Percentiles rank a stretch among this genome's conserved stretches.
These are phyloP conservation scores for Eledona agricola DNA, from an alignment of 2,888 invertebrate genomes.

Conservation along the genomic window DNA sequence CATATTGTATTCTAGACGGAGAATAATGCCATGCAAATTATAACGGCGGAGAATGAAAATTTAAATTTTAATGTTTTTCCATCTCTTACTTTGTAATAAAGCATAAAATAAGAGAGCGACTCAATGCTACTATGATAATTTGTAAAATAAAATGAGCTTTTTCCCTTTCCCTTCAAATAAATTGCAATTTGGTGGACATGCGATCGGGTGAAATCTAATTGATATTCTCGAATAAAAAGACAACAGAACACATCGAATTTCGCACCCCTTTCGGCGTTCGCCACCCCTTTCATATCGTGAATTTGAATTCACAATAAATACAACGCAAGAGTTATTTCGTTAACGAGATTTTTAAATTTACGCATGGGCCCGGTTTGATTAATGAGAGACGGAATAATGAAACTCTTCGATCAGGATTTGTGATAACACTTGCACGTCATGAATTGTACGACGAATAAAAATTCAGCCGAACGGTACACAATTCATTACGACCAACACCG, in stretches of 20 bases:
- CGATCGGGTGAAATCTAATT: conserved; percentile 23
- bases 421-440: conserved; percentile 56
- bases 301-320: conserved; percentile 60
- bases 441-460: conserved; percentile 45
- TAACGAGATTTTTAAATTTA: conserved; percentile 61
- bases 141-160: conserved; percentile 38
- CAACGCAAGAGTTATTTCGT: conserved; percentile 59
- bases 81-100: conserved; percentile 51
- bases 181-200: conserved; percentile 39
- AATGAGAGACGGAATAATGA: conserved; percentile 61
- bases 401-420: conserved; percentile 60
- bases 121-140: conserved; percentile 41
- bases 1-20: conserved; percentile 59
- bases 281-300: conserved; percentile 51
- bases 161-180: conserved; percentile 18
- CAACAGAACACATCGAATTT: conserved; percentile 19
- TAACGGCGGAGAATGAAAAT: conserved; percentile 57
- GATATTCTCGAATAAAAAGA: conserved; percentile 21
- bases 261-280: conserved; percentile 21
- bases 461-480: conserved; percentile 30
- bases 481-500: conserved; percentile 28
- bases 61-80: conserved; percentile 59
- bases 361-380: conserved; percentile 58
- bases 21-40: conserved; percentile 60
- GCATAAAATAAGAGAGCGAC: conserved; percentile 42